These are phyloP conservation scores for Trachythela sp. DNA, from an alignment of 64 coral and sea anemone species.

Conservation along the genomic window DNA sequence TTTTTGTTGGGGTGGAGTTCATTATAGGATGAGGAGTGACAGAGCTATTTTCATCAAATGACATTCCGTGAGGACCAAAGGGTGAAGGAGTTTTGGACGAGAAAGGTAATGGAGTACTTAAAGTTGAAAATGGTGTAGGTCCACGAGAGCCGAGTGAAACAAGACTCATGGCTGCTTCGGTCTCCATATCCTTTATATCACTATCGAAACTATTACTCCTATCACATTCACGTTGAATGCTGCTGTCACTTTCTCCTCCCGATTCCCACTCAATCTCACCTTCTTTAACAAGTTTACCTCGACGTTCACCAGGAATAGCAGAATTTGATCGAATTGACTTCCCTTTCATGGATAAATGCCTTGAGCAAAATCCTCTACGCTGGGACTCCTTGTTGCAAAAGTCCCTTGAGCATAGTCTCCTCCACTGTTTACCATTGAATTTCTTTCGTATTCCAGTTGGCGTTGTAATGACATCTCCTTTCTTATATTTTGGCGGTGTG, in stretches of 20 bases:
- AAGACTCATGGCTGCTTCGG: slow-evolving; percentile 78
- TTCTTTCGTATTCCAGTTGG: slow-evolving; percentile 93
- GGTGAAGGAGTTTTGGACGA: slow-evolving; percentile 77
- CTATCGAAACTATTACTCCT: slow-evolving; percentile 17
- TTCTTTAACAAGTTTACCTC: slow-evolving; percentile 58
- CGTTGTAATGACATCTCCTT: slow-evolving; percentile 91
- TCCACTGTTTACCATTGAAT: slow-evolving; percentile 99
- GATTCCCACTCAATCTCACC: slow-evolving; percentile 90
- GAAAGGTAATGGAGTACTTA: slow-evolving; percentile 70
- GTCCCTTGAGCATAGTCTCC: slow-evolving; percentile 82
- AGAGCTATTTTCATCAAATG: slow-evolving; percentile 7
- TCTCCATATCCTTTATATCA: slow-evolving; percentile 76
- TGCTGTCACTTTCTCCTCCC: slow-evolving; percentile 90
- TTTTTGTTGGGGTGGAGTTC: slow-evolving; percentile 3
- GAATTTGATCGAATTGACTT: slow-evolving; percentile 56
- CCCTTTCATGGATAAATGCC: slow-evolving; percentile 90
- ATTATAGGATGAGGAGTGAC: background rate
- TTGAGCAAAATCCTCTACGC: slow-evolving; percentile 81
- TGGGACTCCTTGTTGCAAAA: slow-evolving; percentile 93
- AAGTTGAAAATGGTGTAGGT: slow-evolving; percentile 85
- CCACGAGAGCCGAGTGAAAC: slow-evolving; percentile 85
- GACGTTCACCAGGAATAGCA: slow-evolving; percentile 77
- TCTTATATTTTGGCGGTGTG: slow-evolving; percentile 97
- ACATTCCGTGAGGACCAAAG: slow-evolving; percentile 8
- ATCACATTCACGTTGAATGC: slow-evolving; percentile 81